These are phyloP conservation scores for Orchestia grillus DNA, from an alignment of 1,140 invertebrate species.

Conservation along the genomic window DNA sequence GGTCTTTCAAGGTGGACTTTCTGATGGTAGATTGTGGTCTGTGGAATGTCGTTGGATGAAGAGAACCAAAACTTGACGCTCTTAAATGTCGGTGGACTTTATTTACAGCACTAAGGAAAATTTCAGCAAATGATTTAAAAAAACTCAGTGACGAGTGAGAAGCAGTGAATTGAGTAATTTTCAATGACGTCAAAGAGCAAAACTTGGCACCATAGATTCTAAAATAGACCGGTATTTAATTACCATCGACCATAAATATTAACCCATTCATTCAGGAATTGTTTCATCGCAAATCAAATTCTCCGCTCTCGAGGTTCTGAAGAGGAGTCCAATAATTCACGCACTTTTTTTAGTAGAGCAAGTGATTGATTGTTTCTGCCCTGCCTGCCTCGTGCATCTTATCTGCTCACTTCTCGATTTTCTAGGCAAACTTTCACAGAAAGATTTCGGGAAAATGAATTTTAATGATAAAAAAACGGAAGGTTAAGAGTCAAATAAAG, in stretches of 20 bases:
- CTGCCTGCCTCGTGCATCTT: background rate
- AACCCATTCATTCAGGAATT: background rate
- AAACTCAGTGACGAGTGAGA: background rate
- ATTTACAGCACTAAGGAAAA: background rate
- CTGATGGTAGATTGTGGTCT: background rate
- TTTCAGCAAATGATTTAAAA: background rate
- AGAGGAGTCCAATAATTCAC: background rate
- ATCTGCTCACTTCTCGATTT: background rate
- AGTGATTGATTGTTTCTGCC: background rate
- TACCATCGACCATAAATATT: background rate
- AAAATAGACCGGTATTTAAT: background rate
- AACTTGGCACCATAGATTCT: background rate
- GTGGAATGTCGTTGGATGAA: background rate
- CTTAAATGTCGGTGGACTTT: background rate
- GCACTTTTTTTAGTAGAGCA: background rate
- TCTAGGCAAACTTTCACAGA: background rate
- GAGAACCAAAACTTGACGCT: background rate
- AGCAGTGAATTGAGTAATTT: background rate
- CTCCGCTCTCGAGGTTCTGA: background rate
- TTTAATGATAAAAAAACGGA: background rate
- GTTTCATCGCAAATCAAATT: background rate
- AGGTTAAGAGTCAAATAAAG: background rate
- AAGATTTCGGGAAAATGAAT: background rate
- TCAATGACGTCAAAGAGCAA: background rate
- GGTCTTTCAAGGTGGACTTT: background rate